Evolutionary conservation across 1,140 invertebrate species (phyloP), one percentile per base, ranked within the genome.

Genomic region (Orchestia grillus): DNA sequence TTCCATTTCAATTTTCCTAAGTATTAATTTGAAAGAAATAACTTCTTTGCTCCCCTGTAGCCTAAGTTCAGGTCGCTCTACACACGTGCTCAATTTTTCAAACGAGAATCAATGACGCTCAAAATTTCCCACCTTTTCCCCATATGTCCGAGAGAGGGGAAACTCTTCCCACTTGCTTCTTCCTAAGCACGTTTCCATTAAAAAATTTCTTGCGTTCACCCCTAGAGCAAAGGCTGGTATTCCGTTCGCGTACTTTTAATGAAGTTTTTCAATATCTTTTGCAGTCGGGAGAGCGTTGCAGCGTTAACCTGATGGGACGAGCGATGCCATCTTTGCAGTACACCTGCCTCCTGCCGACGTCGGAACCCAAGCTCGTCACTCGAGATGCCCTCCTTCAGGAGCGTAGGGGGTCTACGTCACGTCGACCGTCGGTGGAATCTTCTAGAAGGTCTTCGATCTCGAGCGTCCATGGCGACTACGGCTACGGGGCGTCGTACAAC

Each of bases 321-420:
- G 45, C 95, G 11, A 62, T 77, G 44, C 94, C 96, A n/a, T 96
- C 96, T 11, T 92, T 97, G 40, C 96, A 96, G 95, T 97, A 97
- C 96, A 97, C 96, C 3, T 97, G 96, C 44, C 95, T 97, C 41
- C 96, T 97, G 42, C 96, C 96, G 36, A 96, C 96, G 41, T 95
- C 96, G 40, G 96, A 96, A 6, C 96, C 96, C 43, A 97, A 95
- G 77, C 94, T 90, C 41, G 95, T 97, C 62, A 96, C 96, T n/a
- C 44, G 92, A 44, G 92, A 94, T n/a, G 92, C 92, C 19, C 92
- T 94, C 40, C 92, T 94, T 23, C 92, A 94, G 92, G 92, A 94
- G 40, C 43, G 92, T 41, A 94, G 92, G 41, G 92, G 92, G 0
- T 94, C 92, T n/a, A 42, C 19, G 41, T 92, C 90, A 42, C 92